These are phyloP conservation scores for Clistopyga incitator DNA, from an alignment of 2,888 invertebrate genomes.

Conservation along the genomic window DNA sequence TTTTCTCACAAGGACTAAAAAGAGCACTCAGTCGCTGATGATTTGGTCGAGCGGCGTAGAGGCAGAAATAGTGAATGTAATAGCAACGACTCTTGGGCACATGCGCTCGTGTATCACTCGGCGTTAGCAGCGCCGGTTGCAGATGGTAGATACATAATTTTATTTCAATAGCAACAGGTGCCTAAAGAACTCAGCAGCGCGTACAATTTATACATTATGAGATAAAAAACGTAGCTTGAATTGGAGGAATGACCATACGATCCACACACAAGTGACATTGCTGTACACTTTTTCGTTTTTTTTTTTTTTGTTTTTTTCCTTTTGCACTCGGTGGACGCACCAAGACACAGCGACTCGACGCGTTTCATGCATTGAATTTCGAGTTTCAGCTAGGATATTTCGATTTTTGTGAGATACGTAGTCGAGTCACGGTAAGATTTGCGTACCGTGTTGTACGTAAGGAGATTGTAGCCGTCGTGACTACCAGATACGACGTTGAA, in stretches of 20 bases:
- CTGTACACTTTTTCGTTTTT: too few relatives aligned
- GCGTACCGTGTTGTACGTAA: conserved; percentile 9
- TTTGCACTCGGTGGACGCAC: neutral
- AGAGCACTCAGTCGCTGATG: too few relatives aligned
- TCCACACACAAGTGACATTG: neutral
- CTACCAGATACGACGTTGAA: conserved; percentile 17
- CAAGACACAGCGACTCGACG: neutral
- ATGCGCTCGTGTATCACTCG: neutral
- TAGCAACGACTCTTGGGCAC: neutral
- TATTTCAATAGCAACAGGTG: conserved; percentile 60
- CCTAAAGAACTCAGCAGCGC: conserved; percentile 39
- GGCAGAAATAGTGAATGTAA: neutral
- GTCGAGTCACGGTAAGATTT: conserved; percentile 50
- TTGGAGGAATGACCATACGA: neutral
- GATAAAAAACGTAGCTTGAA: neutral
- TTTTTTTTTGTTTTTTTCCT: too few relatives aligned
- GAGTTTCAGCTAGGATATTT: neutral
- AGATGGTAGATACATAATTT: conserved; percentile 52
- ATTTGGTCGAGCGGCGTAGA: neutral
- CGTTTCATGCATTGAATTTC: neutral
- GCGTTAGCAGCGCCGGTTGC: neutral
- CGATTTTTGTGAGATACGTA: conserved; percentile 2
- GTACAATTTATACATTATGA: neutral
- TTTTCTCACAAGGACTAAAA: neutral
- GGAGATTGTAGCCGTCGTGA: conserved; percentile 3